phyloP scores from a whole-genome alignment of 2,888 invertebrate genomes.

The Orthosia cruda region DNA sequence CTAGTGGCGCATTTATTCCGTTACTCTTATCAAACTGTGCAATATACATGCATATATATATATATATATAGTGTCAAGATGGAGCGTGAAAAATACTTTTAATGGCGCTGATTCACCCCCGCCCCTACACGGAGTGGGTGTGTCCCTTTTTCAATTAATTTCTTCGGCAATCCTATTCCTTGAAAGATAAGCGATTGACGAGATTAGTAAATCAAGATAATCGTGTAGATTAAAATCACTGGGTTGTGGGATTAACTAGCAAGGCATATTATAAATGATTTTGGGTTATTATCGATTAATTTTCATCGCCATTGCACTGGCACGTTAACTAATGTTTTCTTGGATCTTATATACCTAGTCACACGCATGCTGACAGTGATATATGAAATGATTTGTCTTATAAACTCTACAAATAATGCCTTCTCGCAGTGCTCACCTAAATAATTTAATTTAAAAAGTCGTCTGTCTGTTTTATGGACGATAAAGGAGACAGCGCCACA shows the following conservation, averaged over 20 bases:
- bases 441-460: conserved; percentile 35
- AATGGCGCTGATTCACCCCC: conserved; percentile 52
- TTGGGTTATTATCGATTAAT: conserved; percentile 20
- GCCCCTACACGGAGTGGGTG: conserved; percentile 68
- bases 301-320: conserved; percentile 4
- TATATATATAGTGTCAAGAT: conserved; percentile 36
- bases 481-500: conserved; percentile 22
- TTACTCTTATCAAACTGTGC: conserved; percentile 18
- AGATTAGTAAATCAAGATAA: conserved; percentile 64
- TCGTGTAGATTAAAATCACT: conserved; percentile 52
- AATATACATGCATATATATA: conserved; percentile 36
- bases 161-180: conserved; percentile 56
- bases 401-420: conserved; percentile 12
- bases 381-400: conserved; percentile 6
- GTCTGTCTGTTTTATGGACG: conserved; percentile 29
- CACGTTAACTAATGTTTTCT: background rate
- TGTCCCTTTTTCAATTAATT: conserved; percentile 66
- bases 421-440: conserved; percentile 4
- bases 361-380: background rate
- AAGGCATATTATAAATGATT: conserved; percentile 20
- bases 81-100: conserved; percentile 64
- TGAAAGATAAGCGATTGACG: conserved; percentile 52
- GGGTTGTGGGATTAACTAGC: conserved; percentile 19
- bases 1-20: conserved; percentile 24
- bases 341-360: background rate